Base-by-base conservation (phyloP, 2,888 invertebrate species). In the Eilema griseolum region DNA sequence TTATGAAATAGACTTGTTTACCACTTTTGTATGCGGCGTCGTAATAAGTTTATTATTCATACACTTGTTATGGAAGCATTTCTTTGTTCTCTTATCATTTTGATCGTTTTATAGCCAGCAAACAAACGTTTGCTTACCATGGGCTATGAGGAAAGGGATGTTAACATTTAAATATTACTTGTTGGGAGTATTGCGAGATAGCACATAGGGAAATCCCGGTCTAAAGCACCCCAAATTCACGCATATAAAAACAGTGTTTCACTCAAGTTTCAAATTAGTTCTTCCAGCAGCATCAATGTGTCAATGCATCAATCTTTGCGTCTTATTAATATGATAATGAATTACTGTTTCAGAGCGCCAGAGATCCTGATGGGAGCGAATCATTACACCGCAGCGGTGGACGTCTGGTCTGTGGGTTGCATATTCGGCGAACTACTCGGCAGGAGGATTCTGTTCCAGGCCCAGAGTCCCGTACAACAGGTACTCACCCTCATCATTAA, bases 401-500 rank as follows among this genome's bases (percentile, higher is more conserved):
- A 99, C 92, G 98, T 99, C 69, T 99, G 99, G 99, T 99, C 99
- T 61, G 99, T 99, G 62, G 99, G 99, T 63, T 99, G 99, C 94
- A 99, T 99, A 92, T 99, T 99, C 91, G 99, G 99, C 57, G 99
- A 99, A 92, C 96, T 99, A 73, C 96, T 99, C 65, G 98, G 99
- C 71, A 96, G 99, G 78, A 96, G 99, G 85, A 99, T 99, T 84
- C 96, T 99, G 81, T 99, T 99, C 96, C 99, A 99, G 95, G 99
- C 99, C 60, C 99, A 99, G 93, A 99, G 98, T 93, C 99, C 99
- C 24, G 98, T 99, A 79, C 99, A 99, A 93, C 99, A 99, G 97
- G 98, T 98, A 76, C 71, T 52, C 26, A 37, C 23, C 41, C 28
- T 33, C 4, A 65, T 33, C 26, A 24, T 16, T 56, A 23, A 12